Base-by-base conservation (phyloP, 1,140 invertebrate species). In the Zaprionus inermis region DNA sequence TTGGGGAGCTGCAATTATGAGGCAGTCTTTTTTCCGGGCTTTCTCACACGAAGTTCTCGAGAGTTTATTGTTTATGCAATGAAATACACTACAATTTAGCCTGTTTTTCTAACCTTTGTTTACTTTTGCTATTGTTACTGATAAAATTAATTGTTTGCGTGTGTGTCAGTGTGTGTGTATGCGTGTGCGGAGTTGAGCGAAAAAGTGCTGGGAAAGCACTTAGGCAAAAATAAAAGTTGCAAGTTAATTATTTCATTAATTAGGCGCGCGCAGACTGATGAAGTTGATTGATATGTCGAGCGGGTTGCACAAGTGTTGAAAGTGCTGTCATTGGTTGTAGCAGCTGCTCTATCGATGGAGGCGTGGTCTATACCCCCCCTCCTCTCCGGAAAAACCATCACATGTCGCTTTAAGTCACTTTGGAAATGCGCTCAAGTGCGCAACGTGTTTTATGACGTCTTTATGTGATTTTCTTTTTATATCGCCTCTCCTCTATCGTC, bases 171-270 rank as follows among this genome's bases (percentile, higher is more conserved):
- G 54, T 65, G 72, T 63, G 59, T 55, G 38, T 61, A 59, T 57
- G 54, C 18, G 16, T 63, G 56, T 64, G 60, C 69, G 41, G 41
- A 70, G 61, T 36, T 65, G 61, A 44, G 52, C 24, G 20, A 24
- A 32, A 76, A 70, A 79, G 75, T 74, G 78, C 70, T 79, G 64
- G 56, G 66, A 70, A 78, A 79, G 75, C 75, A 79, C 78, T 78
- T 79, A 79, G 61, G 70, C 41, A 73, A 78, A 69, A 77, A 67
- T 65, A 76, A 79, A 78, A 79, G 78, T 78, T 78, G 78, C 78
- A 78, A 79, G 75, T 78, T 79, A 79, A 79, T 79, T 79, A 79
- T 79, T 79, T 78, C 70, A 79, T 79, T 79, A 79, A 79, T 77
- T 79, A 78, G 73, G 24, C 68, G 52, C 67, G 58, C 73, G 11